Base-by-base conservation (phyloP, 1,140 invertebrate species). In the Apis laboriosa region DNA sequence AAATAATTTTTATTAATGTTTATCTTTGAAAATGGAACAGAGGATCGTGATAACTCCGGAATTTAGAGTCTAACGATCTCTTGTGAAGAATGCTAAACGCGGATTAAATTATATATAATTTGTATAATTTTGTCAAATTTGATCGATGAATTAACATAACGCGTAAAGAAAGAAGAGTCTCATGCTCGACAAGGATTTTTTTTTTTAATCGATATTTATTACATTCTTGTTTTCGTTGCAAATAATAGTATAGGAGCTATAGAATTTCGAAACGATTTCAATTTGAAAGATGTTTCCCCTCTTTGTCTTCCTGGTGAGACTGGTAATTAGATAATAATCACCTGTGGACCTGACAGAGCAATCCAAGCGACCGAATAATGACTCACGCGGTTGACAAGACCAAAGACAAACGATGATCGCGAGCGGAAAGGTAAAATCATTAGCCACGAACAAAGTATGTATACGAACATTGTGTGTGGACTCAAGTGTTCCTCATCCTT, bases 401-500 rank as follows among this genome's bases (percentile, higher is more conserved):
- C 58, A 63, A 56, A 64, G 77, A 71, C 58, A 74, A 51, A 80
- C 60, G 28, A 63, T n/a, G 51, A 80, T n/a, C 71, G 34, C 51
- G 51, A 43, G 28, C 61, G 4, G 61, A 56, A 66, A 49, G 21
- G 77, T 73, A 34, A 53, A 82, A 77, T 77, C 64, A 64, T 55
- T 70, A 58, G 63, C 24, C 60, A 51, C 49, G 80, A 66, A 56
- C 51, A 73, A 86, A 76, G 19, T 12, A 34, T 51, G 49, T 5
- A 68, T 53, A 24, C 15, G 19, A 24, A 49, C 49, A 56, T 34
- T 58, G 66, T 79, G 49, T 79, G 72, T 84, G 56, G 73, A 86
- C 56, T 80, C 86, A 86, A 64, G 73, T 87, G 86, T 63, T 53
- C 21, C 17, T 64, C 34, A 56, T 28, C 72, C 21, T 21, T 15